Conservation (phyloP, 2,113 vertebrate genomes). For the Chamaea fasciata region DNA sequence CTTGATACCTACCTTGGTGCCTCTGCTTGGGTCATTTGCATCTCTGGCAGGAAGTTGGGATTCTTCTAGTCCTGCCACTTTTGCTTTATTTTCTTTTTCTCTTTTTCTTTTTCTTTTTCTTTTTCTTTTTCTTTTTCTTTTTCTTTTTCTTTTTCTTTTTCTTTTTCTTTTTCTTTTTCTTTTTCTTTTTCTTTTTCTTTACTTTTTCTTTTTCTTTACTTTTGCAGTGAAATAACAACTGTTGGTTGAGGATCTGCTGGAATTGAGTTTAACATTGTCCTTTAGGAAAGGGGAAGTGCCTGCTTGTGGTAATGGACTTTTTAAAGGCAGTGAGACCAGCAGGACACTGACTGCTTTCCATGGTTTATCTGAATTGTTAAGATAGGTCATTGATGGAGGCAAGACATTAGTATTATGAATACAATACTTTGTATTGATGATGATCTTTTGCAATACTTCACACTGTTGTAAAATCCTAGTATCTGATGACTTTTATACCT, state of each 20-base stretch:
- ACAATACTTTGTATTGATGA: background rate
- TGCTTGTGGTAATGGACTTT: background rate
- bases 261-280: background rate
- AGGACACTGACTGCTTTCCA: background rate
- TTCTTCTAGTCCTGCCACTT: background rate
- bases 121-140: background rate
- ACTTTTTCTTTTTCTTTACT: background rate
- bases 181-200: too few relatives aligned
- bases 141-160: background rate
- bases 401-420: background rate
- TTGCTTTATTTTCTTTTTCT: background rate
- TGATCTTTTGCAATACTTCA: background rate
- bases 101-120: background rate
- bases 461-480: background rate
- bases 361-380: background rate
- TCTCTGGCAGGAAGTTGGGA: background rate
- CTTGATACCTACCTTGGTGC: background rate
- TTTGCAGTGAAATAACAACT: background rate
- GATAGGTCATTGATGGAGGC: background rate
- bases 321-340: background rate
- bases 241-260: background rate
- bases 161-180: background rate
- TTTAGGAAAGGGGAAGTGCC: background rate
- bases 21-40: background rate
- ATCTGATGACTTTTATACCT: background rate